A percentile compares a stretch with the other conserved stretches of the same genome.
phyloP scores from a whole-genome alignment of 1,140 invertebrate genomes.

The Tetragonula clypearis region DNA sequence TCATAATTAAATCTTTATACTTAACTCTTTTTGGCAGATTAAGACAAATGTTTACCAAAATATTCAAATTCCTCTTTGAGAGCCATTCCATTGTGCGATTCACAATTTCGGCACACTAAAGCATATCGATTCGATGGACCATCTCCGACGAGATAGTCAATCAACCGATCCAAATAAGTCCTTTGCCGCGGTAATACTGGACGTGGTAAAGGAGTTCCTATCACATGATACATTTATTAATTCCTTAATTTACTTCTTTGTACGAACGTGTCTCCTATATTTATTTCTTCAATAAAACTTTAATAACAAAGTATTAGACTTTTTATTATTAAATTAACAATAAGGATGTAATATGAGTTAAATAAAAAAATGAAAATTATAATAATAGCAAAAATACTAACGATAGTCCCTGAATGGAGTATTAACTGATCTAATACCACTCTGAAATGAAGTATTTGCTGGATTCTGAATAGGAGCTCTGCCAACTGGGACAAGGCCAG shows the following conservation, averaged over 20 bases:
- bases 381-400: constrained; percentile 67
- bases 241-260: too few species aligned
- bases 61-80: constrained; percentile 98
- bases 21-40: constrained; percentile 36
- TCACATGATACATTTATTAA: not conserved
- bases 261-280: too few species aligned
- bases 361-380: not conserved
- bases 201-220: constrained; percentile 75
- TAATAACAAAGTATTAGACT: too few species aligned
- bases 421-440: constrained; percentile 67
- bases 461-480: constrained; percentile 51
- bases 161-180: constrained; percentile 90
- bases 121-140: constrained; percentile 97
- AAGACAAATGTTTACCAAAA: constrained; percentile 83
- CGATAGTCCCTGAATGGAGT: constrained; percentile 65
- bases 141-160: constrained; percentile 97
- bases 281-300: too few species aligned
- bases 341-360: constrained; percentile 6
- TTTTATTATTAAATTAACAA: not conserved
- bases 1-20: constrained; percentile 4
- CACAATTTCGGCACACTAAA: constrained; percentile 95
- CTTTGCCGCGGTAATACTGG: constrained; percentile 84
- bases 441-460: constrained; percentile 59
- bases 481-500: constrained; percentile 58
- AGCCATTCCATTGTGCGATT: constrained; percentile 98